phyloP scores from a whole-genome alignment of 92 coral and sea anemone species.

The Virgularia gustaviana region DNA sequence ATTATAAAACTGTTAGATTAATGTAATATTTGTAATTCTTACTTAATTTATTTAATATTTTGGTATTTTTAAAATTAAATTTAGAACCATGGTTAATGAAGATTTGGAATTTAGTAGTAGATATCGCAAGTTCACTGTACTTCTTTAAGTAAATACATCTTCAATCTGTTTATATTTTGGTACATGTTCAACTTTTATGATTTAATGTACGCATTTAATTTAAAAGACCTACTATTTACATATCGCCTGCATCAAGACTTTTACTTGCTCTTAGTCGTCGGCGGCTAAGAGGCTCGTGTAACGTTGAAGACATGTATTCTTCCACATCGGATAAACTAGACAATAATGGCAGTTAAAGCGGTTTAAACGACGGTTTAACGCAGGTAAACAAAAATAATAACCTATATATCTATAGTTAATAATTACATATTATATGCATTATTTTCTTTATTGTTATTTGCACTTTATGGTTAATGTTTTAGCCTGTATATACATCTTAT shows the following conservation, averaged over 20 bases:
- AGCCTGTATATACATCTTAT: no score
- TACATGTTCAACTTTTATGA: no score
- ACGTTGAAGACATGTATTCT: slow-evolving; percentile 13
- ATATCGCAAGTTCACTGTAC: no score
- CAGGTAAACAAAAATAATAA: no score
- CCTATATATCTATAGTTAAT: not conserved
- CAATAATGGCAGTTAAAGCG: not conserved
- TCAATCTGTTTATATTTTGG: no score
- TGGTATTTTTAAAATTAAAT: not conserved
- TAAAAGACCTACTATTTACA: not conserved
- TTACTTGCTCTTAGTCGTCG: slow-evolving; percentile 35
- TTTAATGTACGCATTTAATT: no score
- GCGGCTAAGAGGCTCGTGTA: slow-evolving; percentile 10
- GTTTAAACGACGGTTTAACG: not conserved
- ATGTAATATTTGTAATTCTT: no score
- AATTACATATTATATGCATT: not conserved
- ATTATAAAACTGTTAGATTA: no score
- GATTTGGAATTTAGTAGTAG: not conserved
- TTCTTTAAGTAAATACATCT: no score
- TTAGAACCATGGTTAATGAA: not conserved
- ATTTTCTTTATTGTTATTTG: no score
- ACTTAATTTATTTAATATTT: no score
- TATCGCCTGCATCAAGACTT: slow-evolving; percentile 22
- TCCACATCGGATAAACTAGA: slow-evolving; percentile 27
- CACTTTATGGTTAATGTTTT: no score